Base-by-base conservation (phyloP, 2,888 invertebrate genomes). In the Clostera curtula region DNA sequence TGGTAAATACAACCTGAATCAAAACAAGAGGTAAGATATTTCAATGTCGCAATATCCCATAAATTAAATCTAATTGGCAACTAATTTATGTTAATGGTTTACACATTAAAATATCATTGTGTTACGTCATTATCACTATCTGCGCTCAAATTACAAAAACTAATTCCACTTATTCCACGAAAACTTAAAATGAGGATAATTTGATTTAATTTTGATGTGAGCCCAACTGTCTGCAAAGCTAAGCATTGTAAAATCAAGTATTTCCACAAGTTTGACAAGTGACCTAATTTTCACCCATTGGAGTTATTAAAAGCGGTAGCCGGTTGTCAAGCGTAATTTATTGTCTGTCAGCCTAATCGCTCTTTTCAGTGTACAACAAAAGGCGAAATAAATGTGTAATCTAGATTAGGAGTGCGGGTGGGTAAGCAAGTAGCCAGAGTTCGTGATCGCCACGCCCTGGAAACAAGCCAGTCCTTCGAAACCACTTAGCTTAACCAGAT, bases 361-460 rank as follows among this genome's bases (percentile, higher is more conserved):
- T 55, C 43, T 51, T 52, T 56, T 46, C 43, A 42, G 51, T 55
- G 52, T 40, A 46, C 53, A 61, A 66, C 62, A 66, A 64, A 62
- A 61, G 49, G 58, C 45, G 36, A 57, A 64, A 55, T 61, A 62
- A 69, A 62, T 55, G 49, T 49, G 46, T 36, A 51, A 60, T 56
- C 50, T 54, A 62, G 59, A 63, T 61, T 53, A 53, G 42, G 41
- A 38, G 40, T 33, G 52, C 44, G 41, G 49, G 49, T 36, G 38
- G 33, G 39, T 38, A 40, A 39, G 36, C 44, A 43, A 27, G 40
- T 41, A 43, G 46, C 38, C 49, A 50, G 51, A 49, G 55, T 53
- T 72, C 80, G 80, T 79, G 80, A 74, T 59, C 54, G 75, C 71
- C 80, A 64, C 79, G 53, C 79, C 80, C 68, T 60, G 54, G 50